Base-by-base conservation (phyloP, 2,797 vertebrate genomes). In the Cyclopterus lumpus region DNA sequence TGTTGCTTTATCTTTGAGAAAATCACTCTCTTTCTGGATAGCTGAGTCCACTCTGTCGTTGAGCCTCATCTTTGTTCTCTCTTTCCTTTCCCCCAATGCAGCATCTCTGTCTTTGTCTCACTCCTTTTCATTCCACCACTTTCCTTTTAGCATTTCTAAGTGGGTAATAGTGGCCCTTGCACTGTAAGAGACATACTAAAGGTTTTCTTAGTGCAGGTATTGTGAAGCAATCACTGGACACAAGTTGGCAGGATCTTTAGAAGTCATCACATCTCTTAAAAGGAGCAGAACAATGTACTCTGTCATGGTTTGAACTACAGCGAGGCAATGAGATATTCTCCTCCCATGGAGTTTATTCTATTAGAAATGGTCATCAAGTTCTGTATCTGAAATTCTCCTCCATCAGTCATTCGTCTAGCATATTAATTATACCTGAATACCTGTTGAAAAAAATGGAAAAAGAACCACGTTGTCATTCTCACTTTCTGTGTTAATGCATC, bases 181-280 rank as follows among this genome's bases (percentile, higher is more conserved):
- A 55, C n/a, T 40, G 8, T 51, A 28, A 77, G 20, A 71, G 49
- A 58, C 30, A 70, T 55, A 57, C 58, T 20, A 28, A 7, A 59
- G n/a, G 6, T 38, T 53, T 65, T 32, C 32, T 26, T 26, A 53
- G n/a, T 30, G 12, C 36, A 46, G 10, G 24, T 32, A 73, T 71
- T 51, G 58, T 65, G 6, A 69, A 81, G 54, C 30, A 12, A 49
- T 76, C 40, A 66, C 32, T 58, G 54, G 53, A 62, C 59, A 46
- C 18, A 55, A 32, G 22, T 44, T 51, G 59, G 46, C 66, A 62
- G 62, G 20, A 60, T 58, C 66, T 72, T 70, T 59, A 62, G 34
- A 79, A 72, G 48, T 64, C n/a, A 18, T 63, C 16, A 36, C 14
- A 20, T 48, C 49, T 40, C 15, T 58, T 58, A 26, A 71, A 66